phyloP scores from a whole-genome alignment of 2,888 invertebrate species.

The Octodonta nipae region DNA sequence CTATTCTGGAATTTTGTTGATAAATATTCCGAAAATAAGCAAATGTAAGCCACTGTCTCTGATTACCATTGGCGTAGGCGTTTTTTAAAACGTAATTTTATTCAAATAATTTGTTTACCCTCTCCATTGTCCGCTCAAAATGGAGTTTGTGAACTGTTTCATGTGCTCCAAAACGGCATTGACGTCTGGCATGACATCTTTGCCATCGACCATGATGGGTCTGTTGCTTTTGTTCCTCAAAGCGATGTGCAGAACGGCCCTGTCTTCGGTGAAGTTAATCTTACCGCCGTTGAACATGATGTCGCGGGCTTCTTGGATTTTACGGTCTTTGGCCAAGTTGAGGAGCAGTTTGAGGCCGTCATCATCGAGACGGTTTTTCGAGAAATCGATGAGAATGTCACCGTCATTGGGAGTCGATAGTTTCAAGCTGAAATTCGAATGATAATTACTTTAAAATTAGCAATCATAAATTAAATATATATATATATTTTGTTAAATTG shows the following conservation, averaged over 20 bases:
- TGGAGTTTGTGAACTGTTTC: constrained; percentile 77
- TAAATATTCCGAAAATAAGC: too few species aligned
- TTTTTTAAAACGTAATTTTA: too few species aligned
- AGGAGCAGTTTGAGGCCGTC: constrained; percentile 62
- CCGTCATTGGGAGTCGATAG: constrained; percentile 75
- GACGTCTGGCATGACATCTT: constrained; percentile 87
- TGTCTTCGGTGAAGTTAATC: constrained; percentile 92
- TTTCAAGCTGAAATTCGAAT: constrained; percentile 53
- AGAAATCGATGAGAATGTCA: constrained; percentile 85
- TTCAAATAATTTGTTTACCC: constrained; percentile 39
- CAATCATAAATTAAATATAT: too few species aligned
- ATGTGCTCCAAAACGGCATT: constrained; percentile 85
- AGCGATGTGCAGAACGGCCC: constrained; percentile 90
- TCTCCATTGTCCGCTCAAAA: constrained; percentile 57
- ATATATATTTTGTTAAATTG: not conserved
- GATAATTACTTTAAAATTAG: too few species aligned
- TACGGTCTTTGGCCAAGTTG: constrained; percentile 66
- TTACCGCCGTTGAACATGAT: constrained; percentile 88
- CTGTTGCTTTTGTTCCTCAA: constrained; percentile 72
- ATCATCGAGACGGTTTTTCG: constrained; percentile 84
- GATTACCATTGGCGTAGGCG: too few species aligned
- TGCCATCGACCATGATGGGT: constrained; percentile 69
- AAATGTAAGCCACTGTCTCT: too few species aligned
- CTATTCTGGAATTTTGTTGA: too few species aligned
- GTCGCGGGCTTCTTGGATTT: constrained; percentile 73